A percentile compares a stretch with the other conserved stretches of the same genome.
Conservation (phyloP, 2,797 vertebrate genomes). For the Pachyuromys duprasi region DNA sequence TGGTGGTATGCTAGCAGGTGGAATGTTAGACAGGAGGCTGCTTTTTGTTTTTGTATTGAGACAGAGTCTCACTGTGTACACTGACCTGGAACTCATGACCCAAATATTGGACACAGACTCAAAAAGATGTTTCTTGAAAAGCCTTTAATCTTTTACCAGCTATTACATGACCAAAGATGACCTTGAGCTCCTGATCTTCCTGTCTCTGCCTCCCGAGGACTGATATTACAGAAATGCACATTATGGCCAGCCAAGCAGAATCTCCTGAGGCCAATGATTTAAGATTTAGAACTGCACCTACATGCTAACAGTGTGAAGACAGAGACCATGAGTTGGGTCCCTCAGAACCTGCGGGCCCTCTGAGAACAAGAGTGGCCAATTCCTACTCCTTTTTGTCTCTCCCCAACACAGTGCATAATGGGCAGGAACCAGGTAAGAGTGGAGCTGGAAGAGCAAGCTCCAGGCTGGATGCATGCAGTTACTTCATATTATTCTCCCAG, state of each 20-base stretch:
- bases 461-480: background rate
- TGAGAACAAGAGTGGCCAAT: background rate
- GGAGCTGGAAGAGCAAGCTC: background rate
- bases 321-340: background rate
- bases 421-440: background rate
- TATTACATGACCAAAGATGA: background rate
- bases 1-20: fast-evolving
- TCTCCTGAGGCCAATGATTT: background rate
- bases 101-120: background rate
- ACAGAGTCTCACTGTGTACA: background rate
- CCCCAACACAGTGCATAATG: background rate
- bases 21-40: background rate
- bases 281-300: background rate
- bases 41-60: background rate
- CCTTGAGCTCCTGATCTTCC: background rate
- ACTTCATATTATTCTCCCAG: background rate
- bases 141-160: background rate
- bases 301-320: background rate
- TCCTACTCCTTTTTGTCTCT: background rate
- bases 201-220: background rate
- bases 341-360: background rate
- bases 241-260: background rate
- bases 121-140: background rate
- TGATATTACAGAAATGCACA: background rate
- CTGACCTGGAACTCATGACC: background rate